Percentiles rank a stretch among this genome's conserved stretches.
Conservation (phyloP, 2,797 vertebrate genomes). For the Cryptoprocta ferox region DNA sequence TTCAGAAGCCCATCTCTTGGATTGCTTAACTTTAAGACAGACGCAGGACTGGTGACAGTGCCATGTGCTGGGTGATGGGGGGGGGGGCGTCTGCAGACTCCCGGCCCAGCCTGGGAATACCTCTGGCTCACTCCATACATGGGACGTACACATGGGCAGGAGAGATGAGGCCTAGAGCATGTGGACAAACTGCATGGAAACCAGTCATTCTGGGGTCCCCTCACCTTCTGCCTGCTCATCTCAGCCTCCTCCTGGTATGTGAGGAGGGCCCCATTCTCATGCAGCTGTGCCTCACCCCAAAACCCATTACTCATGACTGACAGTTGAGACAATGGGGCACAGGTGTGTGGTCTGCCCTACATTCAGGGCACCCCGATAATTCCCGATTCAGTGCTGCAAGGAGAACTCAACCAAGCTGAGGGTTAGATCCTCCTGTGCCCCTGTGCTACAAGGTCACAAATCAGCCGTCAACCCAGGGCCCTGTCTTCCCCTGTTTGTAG, state of each 20-base stretch:
- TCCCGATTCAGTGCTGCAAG: not conserved
- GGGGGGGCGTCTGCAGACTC: not conserved
- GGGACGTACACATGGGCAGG: rapidly evolving
- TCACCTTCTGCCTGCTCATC: not conserved
- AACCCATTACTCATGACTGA: not conserved
- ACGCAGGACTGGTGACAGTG: not conserved
- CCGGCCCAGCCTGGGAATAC: not conserved
- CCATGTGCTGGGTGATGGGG: not conserved
- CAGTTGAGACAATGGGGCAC: not conserved
- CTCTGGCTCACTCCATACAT: not conserved
- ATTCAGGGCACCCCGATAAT: not conserved
- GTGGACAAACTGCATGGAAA: not conserved
- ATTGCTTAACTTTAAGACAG: not conserved
- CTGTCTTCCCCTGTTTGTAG: not conserved
- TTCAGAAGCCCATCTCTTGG: not conserved
- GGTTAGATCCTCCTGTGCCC: not conserved
- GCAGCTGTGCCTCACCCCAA: not conserved
- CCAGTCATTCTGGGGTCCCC: not conserved
- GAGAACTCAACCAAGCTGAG: not conserved
- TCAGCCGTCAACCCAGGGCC: not conserved
- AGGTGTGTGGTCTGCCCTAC: not conserved
- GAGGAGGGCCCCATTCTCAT: not conserved
- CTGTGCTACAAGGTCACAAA: not conserved
- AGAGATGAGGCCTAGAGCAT: not conserved
- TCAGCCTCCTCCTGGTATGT: not conserved